Percentiles rank a stretch among this genome's conserved stretches.
phyloP scores from a whole-genome alignment of 2,113 vertebrate species.

The Otus sunia region DNA sequence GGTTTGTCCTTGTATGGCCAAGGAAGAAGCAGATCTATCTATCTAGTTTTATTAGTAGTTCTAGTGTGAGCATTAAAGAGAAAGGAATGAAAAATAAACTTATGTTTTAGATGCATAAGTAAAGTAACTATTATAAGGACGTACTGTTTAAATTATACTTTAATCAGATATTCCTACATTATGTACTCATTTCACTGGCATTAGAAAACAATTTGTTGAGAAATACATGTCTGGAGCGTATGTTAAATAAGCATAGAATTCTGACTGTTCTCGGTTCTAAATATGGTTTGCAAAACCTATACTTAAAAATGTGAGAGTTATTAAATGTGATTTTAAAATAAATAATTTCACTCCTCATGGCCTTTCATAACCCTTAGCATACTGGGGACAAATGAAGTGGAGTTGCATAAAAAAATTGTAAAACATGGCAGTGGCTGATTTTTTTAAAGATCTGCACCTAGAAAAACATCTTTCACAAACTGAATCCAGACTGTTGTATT shows the following conservation, averaged over 20 bases:
- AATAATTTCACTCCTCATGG: background rate
- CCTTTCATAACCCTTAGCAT: background rate
- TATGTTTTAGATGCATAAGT: background rate
- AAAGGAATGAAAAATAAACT: background rate
- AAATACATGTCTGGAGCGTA: background rate
- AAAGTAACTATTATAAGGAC: background rate
- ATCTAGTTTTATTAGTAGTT: background rate
- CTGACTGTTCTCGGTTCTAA: background rate
- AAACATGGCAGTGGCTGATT: background rate
- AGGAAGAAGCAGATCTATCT: background rate
- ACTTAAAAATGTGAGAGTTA: background rate
- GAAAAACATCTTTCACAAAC: constrained; percentile 20
- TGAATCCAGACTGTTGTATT: background rate
- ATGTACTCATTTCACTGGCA: background rate
- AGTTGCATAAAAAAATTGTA: background rate
- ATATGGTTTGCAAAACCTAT: background rate
- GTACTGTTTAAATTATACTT: background rate
- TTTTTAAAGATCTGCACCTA: background rate
- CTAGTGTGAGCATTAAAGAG: background rate
- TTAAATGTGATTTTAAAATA: background rate
- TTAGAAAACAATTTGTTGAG: background rate
- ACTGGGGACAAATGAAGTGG: background rate
- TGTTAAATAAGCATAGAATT: background rate
- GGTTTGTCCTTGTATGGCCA: background rate
- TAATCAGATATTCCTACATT: background rate